phyloP scores from a whole-genome alignment of 2,888 invertebrate genomes.

The Drosophila multiciliata region DNA sequence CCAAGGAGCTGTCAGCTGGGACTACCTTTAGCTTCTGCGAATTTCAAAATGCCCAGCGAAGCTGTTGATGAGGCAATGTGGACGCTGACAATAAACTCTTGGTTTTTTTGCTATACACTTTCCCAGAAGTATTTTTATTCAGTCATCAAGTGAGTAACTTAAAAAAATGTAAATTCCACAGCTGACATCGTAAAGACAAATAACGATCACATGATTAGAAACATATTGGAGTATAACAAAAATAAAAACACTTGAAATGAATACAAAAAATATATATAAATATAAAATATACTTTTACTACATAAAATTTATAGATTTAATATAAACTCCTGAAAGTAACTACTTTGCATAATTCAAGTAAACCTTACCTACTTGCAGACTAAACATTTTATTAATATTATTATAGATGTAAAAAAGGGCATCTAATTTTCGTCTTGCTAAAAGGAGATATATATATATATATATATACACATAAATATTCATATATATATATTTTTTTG shows the following conservation, averaged over 20 bases:
- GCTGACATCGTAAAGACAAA: background rate
- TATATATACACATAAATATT: background rate
- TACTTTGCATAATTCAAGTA: background rate
- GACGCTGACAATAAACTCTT: slow-evolving; percentile 27
- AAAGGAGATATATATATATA: background rate
- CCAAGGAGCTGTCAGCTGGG: slow-evolving; percentile 39
- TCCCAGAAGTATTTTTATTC: background rate
- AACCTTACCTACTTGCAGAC: background rate
- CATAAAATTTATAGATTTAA: background rate
- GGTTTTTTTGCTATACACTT: slow-evolving; percentile 27
- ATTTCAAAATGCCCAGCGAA: slow-evolving; percentile 40
- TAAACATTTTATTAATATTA: background rate
- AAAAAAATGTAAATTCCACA: background rate
- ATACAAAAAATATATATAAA: background rate
- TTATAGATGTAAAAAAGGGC: slow-evolving; percentile 7
- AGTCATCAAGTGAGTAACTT: too few species aligned
- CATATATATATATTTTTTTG: background rate
- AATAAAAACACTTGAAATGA: background rate
- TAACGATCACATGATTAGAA: background rate
- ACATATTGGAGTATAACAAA: background rate
- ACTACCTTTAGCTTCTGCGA: slow-evolving; percentile 74
- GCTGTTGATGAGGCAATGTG: slow-evolving; percentile 20
- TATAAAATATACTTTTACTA: background rate
- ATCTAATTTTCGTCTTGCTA: slow-evolving; percentile 17
- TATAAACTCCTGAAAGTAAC: background rate